Evolutionary conservation across 2,888 invertebrate genomes (phyloP), one percentile per base, ranked within the genome.

Genomic region (Philhelius pedissequus): DNA sequence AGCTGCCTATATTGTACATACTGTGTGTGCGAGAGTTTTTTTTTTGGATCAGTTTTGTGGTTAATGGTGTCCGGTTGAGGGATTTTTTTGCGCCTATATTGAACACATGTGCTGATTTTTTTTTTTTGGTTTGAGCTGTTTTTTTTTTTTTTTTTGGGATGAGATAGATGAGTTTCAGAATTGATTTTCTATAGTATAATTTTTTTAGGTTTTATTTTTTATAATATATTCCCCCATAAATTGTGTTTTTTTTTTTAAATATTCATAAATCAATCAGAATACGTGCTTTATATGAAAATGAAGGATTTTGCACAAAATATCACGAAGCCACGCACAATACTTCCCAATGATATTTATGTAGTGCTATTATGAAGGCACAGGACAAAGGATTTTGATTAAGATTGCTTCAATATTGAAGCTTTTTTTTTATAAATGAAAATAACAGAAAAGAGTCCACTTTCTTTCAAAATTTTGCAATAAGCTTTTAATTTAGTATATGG

Each of bases 221-320:
- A 32, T 50, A 27, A 22, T 69, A 38, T 62, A n/a, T 73, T 35
- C 35, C 43, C 22, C 7, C 48, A 83, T 78, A 83, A 78, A 83
- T 83, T 73, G 9, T 71, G 4, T 20, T 45, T 20, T 11, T 22
- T 22, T 6, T 48, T 48, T 48, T 48, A 76, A 60, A 62, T 73
- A 73, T 78, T 74, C 71, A 78, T 74, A 83, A 78, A 78, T 69
- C 78, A 69, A 78, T 40, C 69, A 68, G 62, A 43, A 74, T 74
- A 74, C 78, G 78, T 78, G 82, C 62, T 77, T 71, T 77, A 69
- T 78, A 68, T 54, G 62, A 74, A 78, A 73, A 78, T 43, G 62
- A 56, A 69, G 69, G 74, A 64, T 22, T 74, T 62, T 27, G 27
- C 11, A 18, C 27, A 43, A 40, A 60, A 25, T 18, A 56, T 32